Evolutionary conservation across 2,113 vertebrate species (phyloP), one percentile per base, ranked within the genome.

Genomic region (Procavia capensis): DNA sequence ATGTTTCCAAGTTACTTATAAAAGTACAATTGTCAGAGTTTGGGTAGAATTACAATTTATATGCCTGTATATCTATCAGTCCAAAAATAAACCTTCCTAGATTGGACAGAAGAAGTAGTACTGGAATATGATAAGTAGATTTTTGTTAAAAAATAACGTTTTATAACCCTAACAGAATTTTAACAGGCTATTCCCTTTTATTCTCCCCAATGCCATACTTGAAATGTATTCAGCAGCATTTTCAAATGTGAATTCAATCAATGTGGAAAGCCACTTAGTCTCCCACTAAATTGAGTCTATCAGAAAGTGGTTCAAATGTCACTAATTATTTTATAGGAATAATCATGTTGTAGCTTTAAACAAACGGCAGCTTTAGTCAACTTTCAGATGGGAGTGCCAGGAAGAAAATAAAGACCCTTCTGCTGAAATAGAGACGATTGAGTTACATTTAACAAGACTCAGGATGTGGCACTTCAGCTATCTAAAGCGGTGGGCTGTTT

Each of bases 331-430:
- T 97, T 98, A 96, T 83, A 96, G 83, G 80, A 93, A 96, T 95
- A 97, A 98, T 97, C 91, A 97, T 79, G 72, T 96, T 96, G 96
- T 96, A 97, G 93, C 80, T 98, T 81, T 97, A 96, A 97, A 97
- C 97, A 98, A 98, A 95, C 0, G 5, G 84, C 83, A 87, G 97
- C 96, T 96, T 97, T 66, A 83, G 95, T 96, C 94, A 96, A 20
- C 8, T 97, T 86, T 97, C 96, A 96, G 96, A 90, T 0, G 0
- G 39, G 95, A 96, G 96, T 70, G 86, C 85, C 95, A 64, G 96
- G 95, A 97, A 97, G 93, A 97, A 98, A 98, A 98, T 97, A 97
- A 97, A 98, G 97, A 95, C 79, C 90, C 84, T 95, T 97, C 86
- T 93, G 96, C 97, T 97, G 89, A 98, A 97, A 96, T 85, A 90